phyloP scores from a whole-genome alignment of 2,113 vertebrate genomes.

The Gasterosteus aculeatus region DNA sequence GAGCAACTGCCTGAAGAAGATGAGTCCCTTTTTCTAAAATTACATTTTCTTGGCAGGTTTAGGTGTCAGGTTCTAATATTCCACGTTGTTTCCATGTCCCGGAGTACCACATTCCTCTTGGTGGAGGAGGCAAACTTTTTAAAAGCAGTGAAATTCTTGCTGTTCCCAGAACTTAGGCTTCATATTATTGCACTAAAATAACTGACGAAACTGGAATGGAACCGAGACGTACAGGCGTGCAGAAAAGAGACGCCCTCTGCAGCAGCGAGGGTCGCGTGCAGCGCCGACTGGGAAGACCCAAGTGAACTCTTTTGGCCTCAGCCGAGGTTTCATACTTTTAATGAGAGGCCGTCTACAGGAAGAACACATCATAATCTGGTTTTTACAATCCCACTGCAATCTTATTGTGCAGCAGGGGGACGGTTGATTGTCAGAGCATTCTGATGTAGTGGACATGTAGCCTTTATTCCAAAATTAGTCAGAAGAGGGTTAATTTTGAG shows the following conservation, averaged over 20 bases:
- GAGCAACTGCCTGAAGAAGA: constrained; percentile 41
- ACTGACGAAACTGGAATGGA: neutral
- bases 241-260: constrained; percentile 5
- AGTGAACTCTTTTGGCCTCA: constrained; percentile 7
- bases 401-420: neutral
- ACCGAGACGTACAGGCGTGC: neutral
- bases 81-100: neutral
- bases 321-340: constrained; percentile 13
- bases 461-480: neutral
- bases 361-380: neutral
- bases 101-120: neutral
- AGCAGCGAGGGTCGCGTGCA: neutral
- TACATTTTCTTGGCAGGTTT: constrained; percentile 45
- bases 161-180: neutral
- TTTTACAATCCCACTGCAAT: neutral
- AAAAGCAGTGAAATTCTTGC: constrained; percentile 6
- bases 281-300: neutral
- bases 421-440: neutral
- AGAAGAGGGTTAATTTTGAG: neutral
- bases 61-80: constrained; percentile 30
- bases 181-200: neutral
- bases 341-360: neutral
- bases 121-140: neutral
- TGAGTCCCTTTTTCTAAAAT: constrained; percentile 40
- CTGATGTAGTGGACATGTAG: neutral